These are phyloP conservation scores for Steinernema khuongi DNA, from an alignment of 1,140 invertebrate species.

Conservation along the genomic window DNA sequence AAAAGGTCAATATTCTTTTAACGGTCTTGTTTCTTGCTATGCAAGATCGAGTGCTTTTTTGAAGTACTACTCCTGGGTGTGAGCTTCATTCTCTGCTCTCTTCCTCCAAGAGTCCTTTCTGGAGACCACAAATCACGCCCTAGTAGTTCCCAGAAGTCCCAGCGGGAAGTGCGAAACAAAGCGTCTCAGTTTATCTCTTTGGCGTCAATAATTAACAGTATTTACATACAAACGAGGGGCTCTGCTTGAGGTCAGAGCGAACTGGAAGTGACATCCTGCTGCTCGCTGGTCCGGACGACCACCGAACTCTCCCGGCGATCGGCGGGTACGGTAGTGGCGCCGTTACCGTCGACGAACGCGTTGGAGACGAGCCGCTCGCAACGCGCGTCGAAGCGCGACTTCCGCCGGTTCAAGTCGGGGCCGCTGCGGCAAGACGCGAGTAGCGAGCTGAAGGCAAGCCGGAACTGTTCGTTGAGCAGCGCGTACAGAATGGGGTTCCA, in stretches of 20 bases:
- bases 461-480: constrained; percentile 41
- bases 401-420: neutral
- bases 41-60: no score
- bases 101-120: no score
- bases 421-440: constrained; percentile 18
- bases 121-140: no score
- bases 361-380: constrained; percentile 1
- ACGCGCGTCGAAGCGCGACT: constrained; percentile 5
- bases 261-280: no score
- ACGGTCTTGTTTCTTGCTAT: no score
- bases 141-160: no score
- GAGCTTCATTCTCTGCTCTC: no score
- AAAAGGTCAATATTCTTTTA: no score
- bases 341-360: constrained; percentile 12
- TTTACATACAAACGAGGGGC: constrained; percentile 1
- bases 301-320: neutral
- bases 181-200: neutral
- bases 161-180: no score
- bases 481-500: constrained; percentile 42
- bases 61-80: no score
- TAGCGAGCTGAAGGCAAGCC: constrained; percentile 35
- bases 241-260: neutral
- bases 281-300: no score
- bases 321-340: neutral
- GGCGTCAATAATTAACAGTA: neutral